Evolutionary conservation across 2,888 invertebrate genomes (phyloP).

Genomic region (Maniola hyperantus): DNA sequence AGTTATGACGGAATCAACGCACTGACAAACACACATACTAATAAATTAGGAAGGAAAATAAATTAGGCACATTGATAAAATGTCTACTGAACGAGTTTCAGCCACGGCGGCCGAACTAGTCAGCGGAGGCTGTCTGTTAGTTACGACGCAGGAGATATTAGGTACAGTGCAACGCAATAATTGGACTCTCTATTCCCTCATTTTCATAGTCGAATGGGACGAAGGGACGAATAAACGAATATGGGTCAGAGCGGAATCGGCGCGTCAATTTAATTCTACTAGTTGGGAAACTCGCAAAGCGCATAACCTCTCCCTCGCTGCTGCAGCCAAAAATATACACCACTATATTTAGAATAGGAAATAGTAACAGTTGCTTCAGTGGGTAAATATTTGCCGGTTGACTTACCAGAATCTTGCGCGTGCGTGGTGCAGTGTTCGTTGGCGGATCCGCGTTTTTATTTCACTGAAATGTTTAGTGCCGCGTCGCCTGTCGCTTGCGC

Average conservation of each 20-base stretch:
- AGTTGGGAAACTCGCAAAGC: conserved; percentile 54
- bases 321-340: conserved; percentile 70
- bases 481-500: conserved; percentile 73
- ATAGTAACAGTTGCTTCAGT: conserved; percentile 29
- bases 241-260: conserved; percentile 35
- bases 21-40: not conserved
- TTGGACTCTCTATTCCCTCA: too few species aligned
- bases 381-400: conserved; percentile 1
- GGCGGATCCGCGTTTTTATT: conserved; percentile 69
- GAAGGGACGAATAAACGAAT: conserved; percentile 12
- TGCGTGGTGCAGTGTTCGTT: conserved; percentile 61
- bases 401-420: conserved; percentile 80
- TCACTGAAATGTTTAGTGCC: conserved; percentile 68
- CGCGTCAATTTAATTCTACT: conserved; percentile 43
- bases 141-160: too few species aligned
- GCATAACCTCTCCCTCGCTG: conserved; percentile 59
- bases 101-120: too few species aligned
- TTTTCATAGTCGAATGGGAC: too few species aligned
- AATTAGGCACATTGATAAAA: too few species aligned
- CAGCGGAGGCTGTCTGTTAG: too few species aligned
- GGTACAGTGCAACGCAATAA: too few species aligned
- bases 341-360: conserved; percentile 60
- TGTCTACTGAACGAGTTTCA: too few species aligned
- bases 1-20: not conserved
- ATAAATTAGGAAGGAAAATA: too few species aligned